These are phyloP conservation scores for Lutjanus erythropterus DNA, from an alignment of 2,113 vertebrate species.

Conservation along the genomic window DNA sequence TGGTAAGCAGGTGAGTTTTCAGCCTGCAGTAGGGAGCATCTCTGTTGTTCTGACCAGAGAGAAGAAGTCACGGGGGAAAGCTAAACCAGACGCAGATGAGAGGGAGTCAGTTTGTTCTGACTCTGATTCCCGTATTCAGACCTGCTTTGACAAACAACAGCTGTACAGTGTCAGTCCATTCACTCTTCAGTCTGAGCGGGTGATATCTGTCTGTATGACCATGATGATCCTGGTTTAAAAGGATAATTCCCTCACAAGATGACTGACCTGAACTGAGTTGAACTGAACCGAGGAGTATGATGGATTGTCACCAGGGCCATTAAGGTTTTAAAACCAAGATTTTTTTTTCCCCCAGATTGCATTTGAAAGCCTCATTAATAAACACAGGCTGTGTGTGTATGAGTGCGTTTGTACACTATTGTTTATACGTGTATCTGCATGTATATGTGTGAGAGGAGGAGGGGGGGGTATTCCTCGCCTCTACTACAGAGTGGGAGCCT, in stretches of 20 bases:
- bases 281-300: not conserved
- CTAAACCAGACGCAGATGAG: not conserved
- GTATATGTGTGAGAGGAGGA: not conserved
- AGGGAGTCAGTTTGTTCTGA: not conserved
- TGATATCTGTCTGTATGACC: not conserved
- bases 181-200: not conserved
- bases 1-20: slow-evolving; percentile 30
- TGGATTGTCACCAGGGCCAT: slow-evolving; percentile 4
- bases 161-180: not conserved
- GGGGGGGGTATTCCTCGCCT: slow-evolving; percentile 32
- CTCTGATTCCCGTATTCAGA: not conserved
- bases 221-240: slow-evolving; percentile 6
- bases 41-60: slow-evolving; percentile 17
- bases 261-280: not conserved
- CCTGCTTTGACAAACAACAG: not conserved
- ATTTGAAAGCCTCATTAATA: not conserved
- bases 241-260: not conserved
- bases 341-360: not conserved
- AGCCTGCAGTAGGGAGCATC: not conserved
- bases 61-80: slow-evolving; percentile 29
- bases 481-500: slow-evolving; percentile 11
- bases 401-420: not conserved
- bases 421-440: not conserved
- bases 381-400: not conserved
- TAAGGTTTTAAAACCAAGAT: slow-evolving; percentile 1